Conservation (phyloP, 2,888 invertebrate species). For the Hypselothyrea guttata region DNA sequence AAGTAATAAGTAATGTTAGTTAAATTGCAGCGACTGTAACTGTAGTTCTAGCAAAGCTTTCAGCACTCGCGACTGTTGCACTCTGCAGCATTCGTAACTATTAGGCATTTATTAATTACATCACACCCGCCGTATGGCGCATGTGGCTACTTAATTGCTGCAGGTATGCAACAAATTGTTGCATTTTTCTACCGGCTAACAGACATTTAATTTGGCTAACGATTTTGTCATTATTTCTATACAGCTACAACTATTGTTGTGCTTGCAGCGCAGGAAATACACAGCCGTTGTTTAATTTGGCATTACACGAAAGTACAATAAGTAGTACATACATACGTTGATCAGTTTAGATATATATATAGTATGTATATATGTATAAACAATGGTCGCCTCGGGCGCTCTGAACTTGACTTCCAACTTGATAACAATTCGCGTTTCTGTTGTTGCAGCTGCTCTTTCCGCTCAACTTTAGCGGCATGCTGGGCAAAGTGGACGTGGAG, state of each 20-base stretch:
- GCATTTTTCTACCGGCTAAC: conserved; percentile 37
- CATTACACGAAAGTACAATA: conserved; percentile 27
- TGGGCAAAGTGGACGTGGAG: conserved; percentile 91
- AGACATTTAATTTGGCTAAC: conserved; percentile 57
- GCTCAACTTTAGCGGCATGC: conserved; percentile 89
- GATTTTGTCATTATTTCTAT: conserved; percentile 53
- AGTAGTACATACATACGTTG: conserved; percentile 6
- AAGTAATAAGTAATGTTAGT: too few relatives aligned
- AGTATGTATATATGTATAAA: conserved; percentile 29
- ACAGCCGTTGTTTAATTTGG: conserved; percentile 42
- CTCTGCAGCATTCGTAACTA: not conserved
- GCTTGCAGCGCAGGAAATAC: conserved; percentile 60
- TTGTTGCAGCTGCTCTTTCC: conserved; percentile 89
- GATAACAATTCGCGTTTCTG: conserved; percentile 26
- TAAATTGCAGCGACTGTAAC: too few relatives aligned
- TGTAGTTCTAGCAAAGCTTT: not conserved
- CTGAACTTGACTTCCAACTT: conserved; percentile 56
- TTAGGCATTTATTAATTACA: conserved; percentile 9
- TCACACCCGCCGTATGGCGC: conserved; percentile 10
- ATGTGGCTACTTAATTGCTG: conserved; percentile 30
- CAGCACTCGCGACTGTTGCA: not conserved
- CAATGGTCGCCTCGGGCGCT: conserved; percentile 53
- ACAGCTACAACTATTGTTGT: conserved; percentile 39
- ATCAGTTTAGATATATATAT: conserved; percentile 19
- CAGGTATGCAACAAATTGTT: conserved; percentile 53